These are phyloP conservation scores for Vulpes ferrilata DNA, from an alignment of 2,113 vertebrate genomes.

Conservation along the genomic window DNA sequence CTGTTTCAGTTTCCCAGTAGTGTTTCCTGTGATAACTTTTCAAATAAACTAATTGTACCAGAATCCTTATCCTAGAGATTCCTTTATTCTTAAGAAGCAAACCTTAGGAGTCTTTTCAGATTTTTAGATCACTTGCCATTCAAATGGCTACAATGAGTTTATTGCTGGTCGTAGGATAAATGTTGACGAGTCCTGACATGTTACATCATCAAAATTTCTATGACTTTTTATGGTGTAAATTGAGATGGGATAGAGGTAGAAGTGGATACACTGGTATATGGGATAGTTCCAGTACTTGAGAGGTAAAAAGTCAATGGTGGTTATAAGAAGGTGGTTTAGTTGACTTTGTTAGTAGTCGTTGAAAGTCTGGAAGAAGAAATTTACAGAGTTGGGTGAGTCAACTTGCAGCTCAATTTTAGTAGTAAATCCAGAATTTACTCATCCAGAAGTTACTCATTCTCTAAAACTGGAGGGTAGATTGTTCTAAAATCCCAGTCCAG, in stretches of 20 bases:
- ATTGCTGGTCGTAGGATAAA: background rate
- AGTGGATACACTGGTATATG: background rate
- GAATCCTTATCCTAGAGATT: background rate
- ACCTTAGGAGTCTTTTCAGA: background rate
- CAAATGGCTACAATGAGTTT: background rate
- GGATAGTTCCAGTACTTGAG: background rate
- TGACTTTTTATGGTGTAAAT: background rate
- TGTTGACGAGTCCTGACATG: background rate
- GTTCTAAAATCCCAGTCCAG: background rate
- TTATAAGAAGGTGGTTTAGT: background rate
- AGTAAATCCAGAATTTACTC: background rate
- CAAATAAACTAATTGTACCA: background rate
- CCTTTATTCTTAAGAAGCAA: background rate
- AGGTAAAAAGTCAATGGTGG: background rate
- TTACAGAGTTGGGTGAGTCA: background rate
- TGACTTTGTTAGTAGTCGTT: background rate
- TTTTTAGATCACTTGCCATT: background rate
- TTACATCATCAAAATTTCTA: background rate
- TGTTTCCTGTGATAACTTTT: background rate
- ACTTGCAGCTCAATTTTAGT: background rate
- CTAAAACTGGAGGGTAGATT: background rate
- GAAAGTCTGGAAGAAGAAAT: background rate
- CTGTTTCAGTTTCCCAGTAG: no score
- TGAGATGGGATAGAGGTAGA: background rate
- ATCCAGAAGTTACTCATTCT: background rate